phyloP scores from a whole-genome alignment of 1,140 invertebrate genomes.

The Lasaia peninsularis region DNA sequence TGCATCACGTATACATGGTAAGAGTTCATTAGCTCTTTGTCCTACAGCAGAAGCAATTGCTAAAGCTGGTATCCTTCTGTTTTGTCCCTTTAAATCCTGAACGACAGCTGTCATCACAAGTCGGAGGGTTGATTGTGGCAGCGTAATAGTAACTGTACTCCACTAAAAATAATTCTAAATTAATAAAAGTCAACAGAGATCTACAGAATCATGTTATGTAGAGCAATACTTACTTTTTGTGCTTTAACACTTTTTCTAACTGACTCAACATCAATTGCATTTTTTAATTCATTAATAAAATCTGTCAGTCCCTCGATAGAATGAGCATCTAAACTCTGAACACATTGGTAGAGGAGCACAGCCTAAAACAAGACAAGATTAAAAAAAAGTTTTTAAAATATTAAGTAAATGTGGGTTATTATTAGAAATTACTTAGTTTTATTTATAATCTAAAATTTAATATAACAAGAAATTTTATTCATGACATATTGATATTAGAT shows the following conservation, averaged over 20 bases:
- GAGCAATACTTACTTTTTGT: constrained; percentile 81
- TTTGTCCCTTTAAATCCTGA: constrained; percentile 88
- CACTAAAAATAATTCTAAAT: constrained; percentile 82
- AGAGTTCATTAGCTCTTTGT: constrained; percentile 89
- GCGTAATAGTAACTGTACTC: constrained; percentile 91
- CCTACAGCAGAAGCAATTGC: constrained; percentile 92
- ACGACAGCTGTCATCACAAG: constrained; percentile 88
- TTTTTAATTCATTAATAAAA: constrained; percentile 87
- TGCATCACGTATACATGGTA: constrained; percentile 76
- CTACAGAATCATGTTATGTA: not conserved
- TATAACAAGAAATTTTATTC: no score
- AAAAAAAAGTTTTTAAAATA: no score
- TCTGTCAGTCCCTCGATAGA: constrained; percentile 86
- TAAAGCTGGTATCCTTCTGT: constrained; percentile 88
- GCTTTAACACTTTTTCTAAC: constrained; percentile 91
- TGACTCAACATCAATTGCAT: constrained; percentile 84
- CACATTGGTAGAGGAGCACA: constrained; percentile 87
- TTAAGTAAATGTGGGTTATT: no score
- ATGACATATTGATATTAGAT: no score
- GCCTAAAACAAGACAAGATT: constrained; percentile 76
- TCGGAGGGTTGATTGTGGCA: constrained; percentile 87
- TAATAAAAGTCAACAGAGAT: constrained; percentile 7
- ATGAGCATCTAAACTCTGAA: constrained; percentile 83
- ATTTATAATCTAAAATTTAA: no score
- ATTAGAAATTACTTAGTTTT: no score